Percentiles rank a stretch among this genome's conserved stretches.
These are phyloP conservation scores for Noctua janthe DNA, from an alignment of 2,888 invertebrate genomes.

Conservation along the genomic window DNA sequence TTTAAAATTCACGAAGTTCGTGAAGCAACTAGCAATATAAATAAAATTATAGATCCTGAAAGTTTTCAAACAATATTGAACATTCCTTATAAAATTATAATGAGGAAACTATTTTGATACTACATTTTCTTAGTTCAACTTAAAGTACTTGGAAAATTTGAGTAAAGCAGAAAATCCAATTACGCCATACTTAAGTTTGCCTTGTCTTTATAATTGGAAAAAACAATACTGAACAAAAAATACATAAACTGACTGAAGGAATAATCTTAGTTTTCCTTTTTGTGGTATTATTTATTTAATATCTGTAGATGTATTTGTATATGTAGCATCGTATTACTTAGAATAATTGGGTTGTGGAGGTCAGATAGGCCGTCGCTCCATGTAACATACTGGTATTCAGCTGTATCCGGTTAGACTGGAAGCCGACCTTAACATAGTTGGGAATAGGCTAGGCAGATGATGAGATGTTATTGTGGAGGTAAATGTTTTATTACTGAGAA, in stretches of 20 bases:
- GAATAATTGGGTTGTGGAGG: too few relatives aligned
- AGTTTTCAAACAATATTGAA: constrained; percentile 16
- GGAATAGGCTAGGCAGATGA: too few relatives aligned
- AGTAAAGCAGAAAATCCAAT: constrained; percentile 41
- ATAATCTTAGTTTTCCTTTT: constrained; percentile 19
- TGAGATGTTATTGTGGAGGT: neutral
- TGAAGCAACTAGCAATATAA: constrained; percentile 7
- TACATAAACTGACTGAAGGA: neutral
- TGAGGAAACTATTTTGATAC: constrained; percentile 29
- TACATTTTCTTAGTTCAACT: constrained; percentile 8
- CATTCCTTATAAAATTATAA: constrained; percentile 23
- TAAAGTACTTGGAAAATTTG: constrained; percentile 27
- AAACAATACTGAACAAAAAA: constrained; percentile 38
- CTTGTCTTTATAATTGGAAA: constrained; percentile 36
- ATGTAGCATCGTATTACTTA: too few relatives aligned
- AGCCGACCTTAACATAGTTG: too few relatives aligned
- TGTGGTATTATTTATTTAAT: constrained; percentile 2
- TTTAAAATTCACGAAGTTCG: constrained; percentile 8
- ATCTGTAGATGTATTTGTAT: neutral
- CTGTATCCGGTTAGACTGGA: too few relatives aligned
- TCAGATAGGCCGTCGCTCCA: too few relatives aligned
- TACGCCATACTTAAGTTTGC: constrained; percentile 38
- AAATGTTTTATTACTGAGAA: neutral
- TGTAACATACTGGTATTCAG: too few relatives aligned
- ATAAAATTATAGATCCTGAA: constrained; percentile 7